These are phyloP conservation scores for Megalonaias nervosa DNA, from an alignment of 1,140 invertebrate species.

Conservation along the genomic window DNA sequence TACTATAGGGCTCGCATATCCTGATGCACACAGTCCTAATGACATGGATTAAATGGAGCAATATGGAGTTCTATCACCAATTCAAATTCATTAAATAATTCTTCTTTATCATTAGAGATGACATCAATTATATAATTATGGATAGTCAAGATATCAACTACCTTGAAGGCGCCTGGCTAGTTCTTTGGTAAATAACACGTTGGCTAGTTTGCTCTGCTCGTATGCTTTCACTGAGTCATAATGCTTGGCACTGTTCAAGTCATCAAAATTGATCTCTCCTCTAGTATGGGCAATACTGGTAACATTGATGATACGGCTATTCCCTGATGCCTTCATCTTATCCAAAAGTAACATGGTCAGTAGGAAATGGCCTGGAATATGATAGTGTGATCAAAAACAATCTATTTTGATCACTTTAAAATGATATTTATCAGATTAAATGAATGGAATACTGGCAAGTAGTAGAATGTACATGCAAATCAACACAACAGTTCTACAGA, in stretches of 20 bases:
- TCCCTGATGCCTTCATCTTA: slow-evolving; percentile 58
- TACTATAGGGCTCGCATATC: no score
- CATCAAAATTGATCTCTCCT: slow-evolving; percentile 76
- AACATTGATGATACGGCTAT: slow-evolving; percentile 58
- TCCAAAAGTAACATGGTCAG: slow-evolving; percentile 61
- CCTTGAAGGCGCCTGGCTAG: slow-evolving; percentile 63
- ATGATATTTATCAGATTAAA: no score
- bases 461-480: no score
- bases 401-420: no score
- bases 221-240: slow-evolving; percentile 76
- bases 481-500: no score
- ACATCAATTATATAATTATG: neutral
- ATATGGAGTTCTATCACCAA: no score
- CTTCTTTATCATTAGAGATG: no score
- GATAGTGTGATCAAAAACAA: no score
- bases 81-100: no score
- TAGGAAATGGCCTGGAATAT: slow-evolving; percentile 56
- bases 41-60: no score
- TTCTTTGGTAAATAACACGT: slow-evolving; percentile 70
- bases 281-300: slow-evolving; percentile 35
- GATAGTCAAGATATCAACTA: slow-evolving; percentile 14
- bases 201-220: slow-evolving; percentile 71
- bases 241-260: slow-evolving; percentile 77
- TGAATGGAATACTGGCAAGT: no score
- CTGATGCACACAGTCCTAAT: no score